Percentiles rank a stretch among this genome's conserved stretches.
phyloP scores from a whole-genome alignment of 2,113 vertebrate species.

The Mesitornis unicolor region DNA sequence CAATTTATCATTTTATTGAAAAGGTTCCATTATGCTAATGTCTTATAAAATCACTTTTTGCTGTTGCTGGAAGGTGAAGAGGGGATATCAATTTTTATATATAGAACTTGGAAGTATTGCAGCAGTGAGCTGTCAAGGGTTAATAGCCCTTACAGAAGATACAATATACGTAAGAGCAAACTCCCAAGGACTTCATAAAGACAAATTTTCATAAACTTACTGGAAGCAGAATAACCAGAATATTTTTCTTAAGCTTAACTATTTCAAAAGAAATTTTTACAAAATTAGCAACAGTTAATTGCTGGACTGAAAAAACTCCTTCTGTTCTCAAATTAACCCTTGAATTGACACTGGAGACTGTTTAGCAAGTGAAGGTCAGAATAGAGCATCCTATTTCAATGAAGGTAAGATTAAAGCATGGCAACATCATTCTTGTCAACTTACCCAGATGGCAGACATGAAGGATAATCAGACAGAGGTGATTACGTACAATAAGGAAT shows the following conservation, averaged over 20 bases:
- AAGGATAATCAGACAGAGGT: background rate
- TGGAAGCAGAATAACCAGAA: background rate
- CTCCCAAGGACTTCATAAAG: slow-evolving; percentile 52
- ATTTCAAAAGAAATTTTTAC: background rate
- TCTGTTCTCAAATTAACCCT: background rate
- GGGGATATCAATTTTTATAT: slow-evolving; percentile 63
- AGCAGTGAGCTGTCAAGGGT: slow-evolving; percentile 53
- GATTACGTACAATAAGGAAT: background rate
- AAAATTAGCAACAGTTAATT: background rate
- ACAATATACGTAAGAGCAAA: background rate
- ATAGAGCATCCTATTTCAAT: background rate
- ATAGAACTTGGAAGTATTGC: slow-evolving; percentile 12
- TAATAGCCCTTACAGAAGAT: slow-evolving; percentile 44
- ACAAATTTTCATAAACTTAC: background rate
- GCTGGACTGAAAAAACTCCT: background rate
- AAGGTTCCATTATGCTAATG: slow-evolving; percentile 85
- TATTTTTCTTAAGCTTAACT: background rate
- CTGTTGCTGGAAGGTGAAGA: slow-evolving; percentile 69
- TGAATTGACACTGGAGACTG: background rate
- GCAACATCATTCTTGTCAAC: background rate
- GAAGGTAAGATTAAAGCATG: background rate
- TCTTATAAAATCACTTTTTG: slow-evolving; percentile 71
- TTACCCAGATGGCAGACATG: background rate
- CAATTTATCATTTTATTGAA: slow-evolving; percentile 82
- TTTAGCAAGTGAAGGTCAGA: background rate